A percentile compares a stretch with the other conserved stretches of the same genome.
Conservation (phyloP, 2,888 invertebrate species). For the Meteorus colon region DNA sequence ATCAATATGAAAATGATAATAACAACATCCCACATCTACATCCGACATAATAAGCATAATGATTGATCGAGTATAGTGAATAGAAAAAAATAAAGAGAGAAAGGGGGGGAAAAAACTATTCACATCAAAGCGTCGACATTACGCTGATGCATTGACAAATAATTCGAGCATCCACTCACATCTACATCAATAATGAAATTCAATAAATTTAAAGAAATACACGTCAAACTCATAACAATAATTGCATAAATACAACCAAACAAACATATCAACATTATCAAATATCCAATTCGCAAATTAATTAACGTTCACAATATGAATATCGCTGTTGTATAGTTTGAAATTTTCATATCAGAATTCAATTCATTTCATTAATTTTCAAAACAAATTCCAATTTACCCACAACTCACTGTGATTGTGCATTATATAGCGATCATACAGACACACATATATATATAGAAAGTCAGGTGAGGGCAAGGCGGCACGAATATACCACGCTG, state of each 20-base stretch:
- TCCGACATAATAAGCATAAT: neutral
- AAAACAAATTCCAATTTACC: neutral
- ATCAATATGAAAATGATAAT: neutral
- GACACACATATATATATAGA: neutral
- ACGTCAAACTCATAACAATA: neutral
- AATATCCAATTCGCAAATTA: neutral
- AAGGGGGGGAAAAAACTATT: neutral
- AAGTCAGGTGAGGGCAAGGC: constrained; percentile 9
- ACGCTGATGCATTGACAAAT: neutral
- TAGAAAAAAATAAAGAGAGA: neutral
- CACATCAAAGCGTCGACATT: neutral
- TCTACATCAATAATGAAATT: neutral
- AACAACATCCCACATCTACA: neutral
- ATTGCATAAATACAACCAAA: neutral
- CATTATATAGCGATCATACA: neutral
- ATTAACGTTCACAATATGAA: neutral
- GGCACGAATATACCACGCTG: constrained; percentile 50
- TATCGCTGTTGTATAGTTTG: neutral
- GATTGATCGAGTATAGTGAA: neutral
- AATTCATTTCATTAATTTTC: neutral
- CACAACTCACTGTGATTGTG: constrained; percentile 4
- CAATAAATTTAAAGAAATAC: neutral
- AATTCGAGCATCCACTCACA: no score
- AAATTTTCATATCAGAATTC: neutral
- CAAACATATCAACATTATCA: neutral